Percentiles rank a stretch among this genome's conserved stretches.
Conservation (phyloP, 2,797 vertebrate species). For the Coregonus ussuriensis region DNA sequence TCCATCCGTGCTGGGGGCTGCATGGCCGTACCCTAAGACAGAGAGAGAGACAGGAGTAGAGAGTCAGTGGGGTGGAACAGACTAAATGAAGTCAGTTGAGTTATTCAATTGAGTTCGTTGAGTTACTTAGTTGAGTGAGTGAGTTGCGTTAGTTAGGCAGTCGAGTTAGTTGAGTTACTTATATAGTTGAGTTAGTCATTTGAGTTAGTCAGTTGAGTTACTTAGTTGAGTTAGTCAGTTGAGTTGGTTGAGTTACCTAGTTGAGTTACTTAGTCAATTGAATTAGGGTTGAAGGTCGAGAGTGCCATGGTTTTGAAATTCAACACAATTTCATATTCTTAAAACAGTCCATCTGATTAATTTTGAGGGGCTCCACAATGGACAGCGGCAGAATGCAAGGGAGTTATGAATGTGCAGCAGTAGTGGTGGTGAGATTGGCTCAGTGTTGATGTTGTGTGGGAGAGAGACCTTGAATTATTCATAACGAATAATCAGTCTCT, state of each 20-base stretch:
- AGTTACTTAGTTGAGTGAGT: neutral
- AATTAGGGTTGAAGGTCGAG: too few species aligned
- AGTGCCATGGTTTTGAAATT: neutral
- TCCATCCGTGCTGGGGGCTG: constrained; percentile 89
- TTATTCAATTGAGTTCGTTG: neutral
- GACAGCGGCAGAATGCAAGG: constrained; percentile 42
- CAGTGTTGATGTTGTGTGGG: constrained; percentile 51
- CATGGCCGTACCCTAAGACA: constrained; percentile 89
- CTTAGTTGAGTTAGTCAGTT: neutral
- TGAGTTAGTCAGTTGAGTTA: neutral
- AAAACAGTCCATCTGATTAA: constrained; percentile 30
- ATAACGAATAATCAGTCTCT: constrained; percentile 52
- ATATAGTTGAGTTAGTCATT: too few species aligned
- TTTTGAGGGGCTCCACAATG: constrained; percentile 14
- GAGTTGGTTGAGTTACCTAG: neutral
- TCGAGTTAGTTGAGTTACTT: neutral
- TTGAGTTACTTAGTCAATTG: too few species aligned
- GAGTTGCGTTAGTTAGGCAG: neutral
- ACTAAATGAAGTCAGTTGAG: neutral
- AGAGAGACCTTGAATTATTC: constrained; percentile 61
- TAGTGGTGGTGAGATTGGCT: constrained; percentile 23
- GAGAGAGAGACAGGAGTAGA: constrained; percentile 20
- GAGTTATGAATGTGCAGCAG: neutral
- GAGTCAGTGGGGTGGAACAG: neutral
- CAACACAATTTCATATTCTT: constrained; percentile 58